Evolutionary conservation across 2,888 invertebrate genomes (phyloP).

Genomic region (Molanna angustata): DNA sequence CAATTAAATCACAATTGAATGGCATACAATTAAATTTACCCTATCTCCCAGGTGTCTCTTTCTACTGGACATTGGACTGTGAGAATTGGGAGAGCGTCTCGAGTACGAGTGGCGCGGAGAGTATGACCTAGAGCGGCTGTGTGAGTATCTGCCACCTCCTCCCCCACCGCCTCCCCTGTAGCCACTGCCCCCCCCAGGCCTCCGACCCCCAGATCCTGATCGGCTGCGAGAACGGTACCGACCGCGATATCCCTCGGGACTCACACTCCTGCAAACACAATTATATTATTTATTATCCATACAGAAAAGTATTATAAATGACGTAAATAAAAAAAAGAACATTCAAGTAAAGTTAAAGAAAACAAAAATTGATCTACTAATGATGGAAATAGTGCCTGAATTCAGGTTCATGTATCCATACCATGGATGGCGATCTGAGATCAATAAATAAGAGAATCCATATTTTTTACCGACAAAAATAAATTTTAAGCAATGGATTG

Average conservation of each 20-base stretch:
- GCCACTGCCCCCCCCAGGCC: conserved; percentile 39
- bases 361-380: too few species aligned
- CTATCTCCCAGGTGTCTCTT: conserved; percentile 75
- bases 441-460: too few species aligned
- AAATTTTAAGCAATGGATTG: too few species aligned
- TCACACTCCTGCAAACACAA: conserved; percentile 39
- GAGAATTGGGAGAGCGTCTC: conserved; percentile 64
- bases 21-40: conserved; percentile 39
- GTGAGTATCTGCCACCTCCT: conserved; percentile 55
- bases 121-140: conserved; percentile 64
- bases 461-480: too few species aligned
- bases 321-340: too few species aligned
- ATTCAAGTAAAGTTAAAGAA: too few species aligned
- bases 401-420: too few species aligned
- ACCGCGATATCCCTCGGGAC: conserved; percentile 41
- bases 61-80: conserved; percentile 81
- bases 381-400: too few species aligned
- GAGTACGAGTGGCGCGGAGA: conserved; percentile 60
- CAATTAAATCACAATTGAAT: background rate
- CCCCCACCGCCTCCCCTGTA: too few species aligned
- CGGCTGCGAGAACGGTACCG: conserved; percentile 53
- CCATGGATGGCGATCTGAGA: too few species aligned
- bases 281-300: too few species aligned
- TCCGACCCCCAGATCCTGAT: conserved; percentile 43
- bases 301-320: too few species aligned